Conservation (phyloP, 2,888 invertebrate genomes). For the Macrophya alboannulata region DNA sequence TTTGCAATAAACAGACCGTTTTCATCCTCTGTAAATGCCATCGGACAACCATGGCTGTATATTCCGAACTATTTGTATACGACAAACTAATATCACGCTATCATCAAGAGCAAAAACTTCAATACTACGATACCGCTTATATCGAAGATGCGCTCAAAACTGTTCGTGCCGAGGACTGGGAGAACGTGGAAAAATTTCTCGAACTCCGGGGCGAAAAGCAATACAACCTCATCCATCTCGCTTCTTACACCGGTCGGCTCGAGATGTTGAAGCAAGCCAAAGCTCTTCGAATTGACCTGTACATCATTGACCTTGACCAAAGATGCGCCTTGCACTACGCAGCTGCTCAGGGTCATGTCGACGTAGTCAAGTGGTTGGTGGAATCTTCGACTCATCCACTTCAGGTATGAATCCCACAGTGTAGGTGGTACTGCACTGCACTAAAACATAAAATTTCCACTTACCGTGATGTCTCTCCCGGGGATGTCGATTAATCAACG, state of each 20-base stretch:
- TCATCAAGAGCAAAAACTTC: neutral
- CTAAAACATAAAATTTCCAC: neutral
- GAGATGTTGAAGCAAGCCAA: conserved; percentile 62
- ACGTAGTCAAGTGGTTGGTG: conserved; percentile 67
- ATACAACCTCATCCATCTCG: conserved; percentile 66
- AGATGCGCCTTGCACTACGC: conserved; percentile 76
- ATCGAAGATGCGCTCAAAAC: conserved; percentile 41
- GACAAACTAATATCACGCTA: neutral
- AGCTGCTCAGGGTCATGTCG: conserved; percentile 69
- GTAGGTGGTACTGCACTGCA: neutral
- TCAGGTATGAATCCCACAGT: neutral
- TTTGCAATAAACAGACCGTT: neutral
- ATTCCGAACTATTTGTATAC: neutral
- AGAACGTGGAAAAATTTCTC: conserved; percentile 47
- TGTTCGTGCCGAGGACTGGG: conserved; percentile 55
- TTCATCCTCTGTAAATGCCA: neutral
- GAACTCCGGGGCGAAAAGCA: conserved; percentile 60
- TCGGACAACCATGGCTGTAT: neutral
- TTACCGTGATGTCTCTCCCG: neutral
- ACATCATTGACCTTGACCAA: conserved; percentile 70
- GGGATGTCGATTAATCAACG: too few species aligned
- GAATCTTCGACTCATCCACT: conserved; percentile 29
- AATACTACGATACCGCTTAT: neutral
- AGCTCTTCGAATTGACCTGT: conserved; percentile 62
- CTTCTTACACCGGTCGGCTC: conserved; percentile 66